A percentile compares a stretch with the other conserved stretches of the same genome.
phyloP scores from a whole-genome alignment of 2,888 invertebrate genomes.

The Orthonevra nobilis region DNA sequence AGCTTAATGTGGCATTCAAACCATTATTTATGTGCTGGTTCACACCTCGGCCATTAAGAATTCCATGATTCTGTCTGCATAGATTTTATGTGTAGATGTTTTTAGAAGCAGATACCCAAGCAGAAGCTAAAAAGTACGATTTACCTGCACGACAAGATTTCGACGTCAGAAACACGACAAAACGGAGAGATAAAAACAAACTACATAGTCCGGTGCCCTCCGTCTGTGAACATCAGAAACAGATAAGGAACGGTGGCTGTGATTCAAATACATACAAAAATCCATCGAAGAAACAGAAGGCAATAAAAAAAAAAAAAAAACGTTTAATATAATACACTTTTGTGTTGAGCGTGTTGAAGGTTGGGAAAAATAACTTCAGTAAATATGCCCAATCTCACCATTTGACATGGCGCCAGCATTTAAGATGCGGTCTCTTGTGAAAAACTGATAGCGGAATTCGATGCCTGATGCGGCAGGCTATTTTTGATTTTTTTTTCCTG shows the following conservation, averaged over 20 bases:
- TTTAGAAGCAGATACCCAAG: conserved; percentile 32
- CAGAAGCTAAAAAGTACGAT: conserved; percentile 53
- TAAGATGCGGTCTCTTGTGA: conserved; percentile 80
- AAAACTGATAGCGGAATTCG: conserved; percentile 76
- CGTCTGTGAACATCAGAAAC: conserved; percentile 59
- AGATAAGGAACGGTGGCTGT: conserved; percentile 69
- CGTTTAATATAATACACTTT: conserved; percentile 67
- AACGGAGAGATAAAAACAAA: conserved; percentile 53
- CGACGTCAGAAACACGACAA: conserved; percentile 52
- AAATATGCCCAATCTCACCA: conserved; percentile 77
- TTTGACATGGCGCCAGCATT: conserved; percentile 80
- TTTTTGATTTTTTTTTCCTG: conserved; percentile 52
- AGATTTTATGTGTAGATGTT: no score
- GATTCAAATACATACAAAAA: conserved; percentile 62
- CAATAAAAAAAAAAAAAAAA: conserved; percentile 69
- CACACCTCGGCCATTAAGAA: no score
- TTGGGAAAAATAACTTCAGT: conserved; percentile 68
- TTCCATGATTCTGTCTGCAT: conserved; percentile 36
- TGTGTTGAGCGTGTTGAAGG: conserved; percentile 70
- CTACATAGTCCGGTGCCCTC: conserved; percentile 39
- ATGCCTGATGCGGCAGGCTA: conserved; percentile 65
- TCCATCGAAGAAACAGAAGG: conserved; percentile 66
- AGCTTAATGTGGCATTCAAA: no score
- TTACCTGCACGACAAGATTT: conserved; percentile 60
- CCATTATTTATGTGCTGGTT: no score